Base-by-base conservation (phyloP, 1,140 invertebrate genomes). In the Euwallacea fornicatus region DNA sequence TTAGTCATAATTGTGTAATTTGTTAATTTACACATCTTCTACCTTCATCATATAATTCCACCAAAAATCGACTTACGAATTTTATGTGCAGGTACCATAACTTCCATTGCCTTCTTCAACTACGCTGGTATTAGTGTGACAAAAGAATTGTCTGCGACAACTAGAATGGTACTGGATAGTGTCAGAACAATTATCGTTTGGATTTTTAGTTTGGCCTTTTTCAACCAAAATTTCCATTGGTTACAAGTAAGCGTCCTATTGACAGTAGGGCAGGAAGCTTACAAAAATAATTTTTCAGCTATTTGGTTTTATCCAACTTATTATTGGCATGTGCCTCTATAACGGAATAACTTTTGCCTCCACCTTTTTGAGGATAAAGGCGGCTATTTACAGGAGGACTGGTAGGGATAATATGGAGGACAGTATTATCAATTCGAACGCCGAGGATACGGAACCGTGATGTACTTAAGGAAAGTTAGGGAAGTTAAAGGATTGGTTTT, bases 41-140 rank as follows among this genome's bases (percentile, higher is more conserved):
- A 33, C 4, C 4, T 33, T 33, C 4, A 4, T 33, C 21, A 33
- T 33, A 33, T 33, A 33, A 33, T 33, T 4, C 3, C 15, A 2
- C 58, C 58, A 0, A 70, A 0, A 70, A 43, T 55, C 59, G 13
- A 11, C 16, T 59, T 42, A 41, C 6, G 43, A 42, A 10, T 54
- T 61, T 15, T 33, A 33, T 33, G 21, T 33, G 46, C 82, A 88
- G 93, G 93, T 72, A 96, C 93, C n/a, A 87, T 93, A 10, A 77
- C 97, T 6, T 97, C 94, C 65, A 98, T 98, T 76, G 95, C 96
- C 2, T 96, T 98, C 80, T 98, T 98, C 84, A 98, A 98, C 81
- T 98, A 96, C 83, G 91, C 95, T 78, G 96, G 96, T 16, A 91
- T 98, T 21, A 94, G 91, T 79, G 93, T 99, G n/a, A 96, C 96